These are phyloP conservation scores for Acronicta alni DNA, from an alignment of 2,888 invertebrate species.

Conservation along the genomic window DNA sequence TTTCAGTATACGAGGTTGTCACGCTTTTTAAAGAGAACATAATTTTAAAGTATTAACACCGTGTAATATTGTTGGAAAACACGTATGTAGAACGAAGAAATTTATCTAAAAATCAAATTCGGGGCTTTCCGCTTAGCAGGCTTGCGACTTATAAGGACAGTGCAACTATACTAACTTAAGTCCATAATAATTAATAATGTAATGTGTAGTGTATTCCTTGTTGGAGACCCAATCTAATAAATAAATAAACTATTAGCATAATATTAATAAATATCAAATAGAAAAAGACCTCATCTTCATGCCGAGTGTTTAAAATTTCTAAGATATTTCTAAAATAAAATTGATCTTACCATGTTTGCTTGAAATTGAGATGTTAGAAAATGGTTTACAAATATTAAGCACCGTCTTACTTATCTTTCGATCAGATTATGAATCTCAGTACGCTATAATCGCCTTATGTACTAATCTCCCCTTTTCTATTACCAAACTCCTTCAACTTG, in stretches of 20 bases:
- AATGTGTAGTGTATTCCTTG: no score
- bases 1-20: conserved; percentile 32
- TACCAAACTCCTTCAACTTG: conserved; percentile 42
- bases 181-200: no score
- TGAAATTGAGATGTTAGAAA: conserved; percentile 45
- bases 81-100: conserved; percentile 2
- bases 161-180: no score
- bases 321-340: background rate
- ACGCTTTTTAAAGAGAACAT: conserved; percentile 44
- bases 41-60: conserved; percentile 45
- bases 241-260: no score
- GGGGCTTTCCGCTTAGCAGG: no score
- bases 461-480: conserved; percentile 56
- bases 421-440: conserved; percentile 61
- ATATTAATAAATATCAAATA: no score
- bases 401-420: conserved; percentile 55
- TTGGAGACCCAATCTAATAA: no score
- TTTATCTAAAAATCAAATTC: no score
- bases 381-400: conserved; percentile 60
- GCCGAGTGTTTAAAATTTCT: conserved; percentile 6
- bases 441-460: conserved; percentile 61
- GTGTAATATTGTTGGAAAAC: conserved; percentile 27
- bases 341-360: conserved; percentile 25
- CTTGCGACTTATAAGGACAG: no score
- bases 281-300: no score